These are phyloP conservation scores for Peromyscus maniculatus DNA, from an alignment of 2,113 vertebrate genomes.

Conservation along the genomic window DNA sequence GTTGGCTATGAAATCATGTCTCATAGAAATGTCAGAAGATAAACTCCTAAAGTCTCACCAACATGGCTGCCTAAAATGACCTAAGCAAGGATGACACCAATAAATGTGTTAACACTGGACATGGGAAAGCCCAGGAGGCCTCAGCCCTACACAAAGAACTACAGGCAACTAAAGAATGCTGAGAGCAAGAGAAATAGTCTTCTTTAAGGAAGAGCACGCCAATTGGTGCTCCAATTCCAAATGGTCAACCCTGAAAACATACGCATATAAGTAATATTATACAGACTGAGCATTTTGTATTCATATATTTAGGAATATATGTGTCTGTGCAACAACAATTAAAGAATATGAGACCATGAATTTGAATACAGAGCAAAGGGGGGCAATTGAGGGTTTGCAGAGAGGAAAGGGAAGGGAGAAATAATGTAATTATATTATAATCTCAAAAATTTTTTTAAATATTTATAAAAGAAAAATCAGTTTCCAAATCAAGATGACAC, in stretches of 20 bases:
- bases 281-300: neutral
- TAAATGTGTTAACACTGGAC: neutral
- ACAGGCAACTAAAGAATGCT: neutral
- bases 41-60: neutral
- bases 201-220: neutral
- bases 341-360: neutral
- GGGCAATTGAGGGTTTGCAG: neutral
- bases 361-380: neutral
- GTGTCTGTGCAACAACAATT: neutral
- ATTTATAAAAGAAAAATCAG: neutral
- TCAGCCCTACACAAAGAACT: neutral
- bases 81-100: neutral
- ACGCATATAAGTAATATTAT: neutral
- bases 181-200: neutral
- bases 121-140: neutral
- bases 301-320: neutral
- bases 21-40: neutral
- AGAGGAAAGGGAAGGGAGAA: neutral
- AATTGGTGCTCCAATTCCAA: neutral
- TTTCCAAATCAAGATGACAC: neutral
- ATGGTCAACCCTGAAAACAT: neutral
- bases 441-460: neutral
- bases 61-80: neutral
- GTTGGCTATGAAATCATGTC: neutral
- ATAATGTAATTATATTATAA: neutral